Evolutionary conservation across 2,888 invertebrate genomes (phyloP).

Genomic region (Empis livida): DNA sequence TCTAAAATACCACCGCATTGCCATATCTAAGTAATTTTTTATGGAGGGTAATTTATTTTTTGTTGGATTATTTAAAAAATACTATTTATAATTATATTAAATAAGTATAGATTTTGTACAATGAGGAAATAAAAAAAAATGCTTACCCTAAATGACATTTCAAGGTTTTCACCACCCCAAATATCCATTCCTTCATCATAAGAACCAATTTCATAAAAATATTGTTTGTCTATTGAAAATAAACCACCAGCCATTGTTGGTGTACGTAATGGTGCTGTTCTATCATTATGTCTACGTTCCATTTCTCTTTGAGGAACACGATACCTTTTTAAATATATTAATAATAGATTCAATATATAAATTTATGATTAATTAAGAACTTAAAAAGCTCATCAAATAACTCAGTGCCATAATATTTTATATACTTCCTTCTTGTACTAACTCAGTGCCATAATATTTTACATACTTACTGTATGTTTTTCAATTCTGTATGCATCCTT

Average conservation of each 20-base stretch:
- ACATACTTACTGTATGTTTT: too few species aligned
- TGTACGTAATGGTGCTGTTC: constrained; percentile 83
- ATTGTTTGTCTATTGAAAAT: constrained; percentile 87
- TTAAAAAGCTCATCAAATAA: too few species aligned
- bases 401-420: too few species aligned
- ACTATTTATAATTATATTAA: too few species aligned
- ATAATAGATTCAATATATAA: neutral
- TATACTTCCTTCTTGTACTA: too few species aligned
- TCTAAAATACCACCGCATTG: constrained; percentile 93
- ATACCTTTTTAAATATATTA: constrained; percentile 51
- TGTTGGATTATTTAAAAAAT: neutral
- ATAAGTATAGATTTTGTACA: too few species aligned
- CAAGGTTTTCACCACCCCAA: constrained; percentile 64
- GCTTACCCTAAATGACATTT: constrained; percentile 40
- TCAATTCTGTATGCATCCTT: too few species aligned
- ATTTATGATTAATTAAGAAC: too few species aligned
- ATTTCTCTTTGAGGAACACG: constrained; percentile 95
- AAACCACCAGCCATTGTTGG: constrained; percentile 98
- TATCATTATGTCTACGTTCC: constrained; percentile 82
- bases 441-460: too few species aligned
- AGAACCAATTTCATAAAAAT: constrained; percentile 94
- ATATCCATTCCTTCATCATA: constrained; percentile 99
- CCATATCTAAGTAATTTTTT: constrained; percentile 58
- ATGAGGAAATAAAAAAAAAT: neutral
- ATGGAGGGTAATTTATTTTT: neutral